A percentile compares a stretch with the other conserved stretches of the same genome.
Conservation (phyloP, 2,113 vertebrate genomes). For the Otis tarda region DNA sequence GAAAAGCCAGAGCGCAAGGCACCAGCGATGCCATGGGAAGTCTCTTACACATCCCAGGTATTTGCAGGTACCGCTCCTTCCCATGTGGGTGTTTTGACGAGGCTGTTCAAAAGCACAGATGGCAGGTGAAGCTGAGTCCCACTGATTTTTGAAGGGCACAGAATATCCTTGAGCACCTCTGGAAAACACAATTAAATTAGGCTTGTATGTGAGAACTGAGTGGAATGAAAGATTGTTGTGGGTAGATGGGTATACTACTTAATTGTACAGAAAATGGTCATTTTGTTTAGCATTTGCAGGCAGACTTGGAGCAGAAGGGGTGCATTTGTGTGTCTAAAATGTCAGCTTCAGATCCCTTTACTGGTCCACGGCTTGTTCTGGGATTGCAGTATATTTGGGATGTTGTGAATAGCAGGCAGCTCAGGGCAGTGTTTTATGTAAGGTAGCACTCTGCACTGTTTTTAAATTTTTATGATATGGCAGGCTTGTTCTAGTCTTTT, state of each 20-base stretch:
- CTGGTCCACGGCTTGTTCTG: neutral
- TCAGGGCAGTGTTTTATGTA: slow-evolving; percentile 50
- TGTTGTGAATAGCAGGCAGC: slow-evolving; percentile 15
- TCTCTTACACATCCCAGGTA: neutral
- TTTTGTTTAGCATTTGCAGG: neutral
- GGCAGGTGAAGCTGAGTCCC: neutral
- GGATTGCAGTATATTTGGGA: slow-evolving; percentile 1
- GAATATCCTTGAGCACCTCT: neutral
- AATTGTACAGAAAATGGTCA: neutral
- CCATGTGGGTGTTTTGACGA: neutral
- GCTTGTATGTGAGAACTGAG: neutral
- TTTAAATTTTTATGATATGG: slow-evolving; percentile 42
- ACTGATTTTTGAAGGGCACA: neutral
- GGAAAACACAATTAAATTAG: neutral
- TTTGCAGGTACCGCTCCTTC: neutral
- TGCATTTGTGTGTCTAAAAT: neutral
- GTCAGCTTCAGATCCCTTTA: neutral
- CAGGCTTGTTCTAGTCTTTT: slow-evolving; percentile 12
- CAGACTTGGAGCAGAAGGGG: neutral
- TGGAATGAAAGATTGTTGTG: neutral
- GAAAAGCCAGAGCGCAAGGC: neutral
- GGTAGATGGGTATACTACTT: neutral
- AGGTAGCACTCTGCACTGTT: slow-evolving; percentile 13
- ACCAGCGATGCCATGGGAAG: neutral
- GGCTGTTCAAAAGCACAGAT: neutral